These are phyloP conservation scores for Hestina assimilis DNA, from an alignment of 1,140 invertebrate species.

Conservation along the genomic window DNA sequence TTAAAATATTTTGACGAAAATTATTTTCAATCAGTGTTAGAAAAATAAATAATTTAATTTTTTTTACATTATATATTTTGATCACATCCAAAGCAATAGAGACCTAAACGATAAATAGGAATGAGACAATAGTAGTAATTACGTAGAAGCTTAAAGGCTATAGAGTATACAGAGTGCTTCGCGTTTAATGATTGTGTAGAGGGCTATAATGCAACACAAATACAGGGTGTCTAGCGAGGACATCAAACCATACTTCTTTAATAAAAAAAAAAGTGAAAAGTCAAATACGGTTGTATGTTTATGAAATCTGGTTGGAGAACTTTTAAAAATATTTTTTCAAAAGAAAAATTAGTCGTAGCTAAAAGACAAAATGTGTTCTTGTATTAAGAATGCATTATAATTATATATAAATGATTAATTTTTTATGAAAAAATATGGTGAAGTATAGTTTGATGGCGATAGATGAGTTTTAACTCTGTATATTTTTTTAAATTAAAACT, in stretches of 20 bases:
- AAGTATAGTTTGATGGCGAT: constrained; percentile 54
- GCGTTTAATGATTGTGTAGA: constrained; percentile 49
- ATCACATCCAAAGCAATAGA: constrained; percentile 23
- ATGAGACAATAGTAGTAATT: constrained; percentile 73
- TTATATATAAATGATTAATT: too few relatives aligned
- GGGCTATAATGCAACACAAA: constrained; percentile 47
- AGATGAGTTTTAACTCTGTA: constrained; percentile 45
- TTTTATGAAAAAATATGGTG: constrained; percentile 11
- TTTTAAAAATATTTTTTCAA: too few relatives aligned
- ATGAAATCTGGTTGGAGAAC: too few relatives aligned
- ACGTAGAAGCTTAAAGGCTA: constrained; percentile 64
- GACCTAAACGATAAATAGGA: constrained; percentile 55
- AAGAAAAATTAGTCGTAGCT: too few relatives aligned
- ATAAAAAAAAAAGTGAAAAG: too few relatives aligned
- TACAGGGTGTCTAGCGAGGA: constrained; percentile 51
- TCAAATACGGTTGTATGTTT: too few relatives aligned
- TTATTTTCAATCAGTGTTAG: background rate
- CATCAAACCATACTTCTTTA: constrained; percentile 61
- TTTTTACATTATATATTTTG: background rate
- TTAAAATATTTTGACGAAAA: constrained; percentile 5
- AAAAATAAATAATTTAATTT: too few relatives aligned
- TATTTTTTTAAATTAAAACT: constrained; percentile 41
- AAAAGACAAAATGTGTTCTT: too few relatives aligned
- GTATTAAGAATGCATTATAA: too few relatives aligned
- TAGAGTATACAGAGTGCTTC: constrained; percentile 62